A percentile compares a stretch with the other conserved stretches of the same genome.
phyloP scores from a whole-genome alignment of 2,797 vertebrate genomes.

The Presbytis comata region DNA sequence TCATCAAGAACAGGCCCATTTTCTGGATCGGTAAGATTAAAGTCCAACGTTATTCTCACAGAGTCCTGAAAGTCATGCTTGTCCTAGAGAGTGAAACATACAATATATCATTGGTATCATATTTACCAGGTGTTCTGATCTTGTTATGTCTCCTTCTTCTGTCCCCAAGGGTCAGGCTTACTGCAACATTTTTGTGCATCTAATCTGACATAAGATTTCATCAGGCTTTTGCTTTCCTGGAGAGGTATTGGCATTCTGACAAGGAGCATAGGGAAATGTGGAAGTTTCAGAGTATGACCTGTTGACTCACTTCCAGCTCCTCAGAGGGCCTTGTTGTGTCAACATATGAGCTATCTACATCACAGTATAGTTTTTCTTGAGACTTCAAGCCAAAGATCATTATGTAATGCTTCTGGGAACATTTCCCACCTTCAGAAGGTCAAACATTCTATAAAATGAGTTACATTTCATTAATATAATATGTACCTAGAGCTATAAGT shows the following conservation, averaged over 20 bases:
- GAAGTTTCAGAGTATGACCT: neutral
- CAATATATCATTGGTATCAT: constrained; percentile 10
- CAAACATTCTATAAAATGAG: neutral
- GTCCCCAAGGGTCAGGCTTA: neutral
- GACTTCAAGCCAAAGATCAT: neutral
- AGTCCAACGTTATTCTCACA: constrained; percentile 92
- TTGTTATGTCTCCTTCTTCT: neutral
- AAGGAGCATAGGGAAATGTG: neutral
- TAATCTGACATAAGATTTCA: neutral
- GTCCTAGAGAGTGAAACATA: constrained; percentile 83
- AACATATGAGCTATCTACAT: neutral
- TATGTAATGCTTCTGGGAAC: neutral
- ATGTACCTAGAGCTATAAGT: neutral
- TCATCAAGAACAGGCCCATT: constrained; percentile 93
- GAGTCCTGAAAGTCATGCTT: constrained; percentile 94
- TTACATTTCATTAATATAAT: neutral
- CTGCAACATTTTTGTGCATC: neutral
- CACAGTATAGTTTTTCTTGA: neutral
- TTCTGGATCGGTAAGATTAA: constrained; percentile 91
- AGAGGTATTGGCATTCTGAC: neutral
- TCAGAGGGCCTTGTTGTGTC: neutral
- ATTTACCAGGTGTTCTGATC: neutral
- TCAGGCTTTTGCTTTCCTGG: neutral
- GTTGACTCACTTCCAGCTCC: neutral
- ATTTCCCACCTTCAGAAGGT: neutral